These are phyloP conservation scores for Spodoptera exigua DNA, from an alignment of 2,888 invertebrate species.

Conservation along the genomic window DNA sequence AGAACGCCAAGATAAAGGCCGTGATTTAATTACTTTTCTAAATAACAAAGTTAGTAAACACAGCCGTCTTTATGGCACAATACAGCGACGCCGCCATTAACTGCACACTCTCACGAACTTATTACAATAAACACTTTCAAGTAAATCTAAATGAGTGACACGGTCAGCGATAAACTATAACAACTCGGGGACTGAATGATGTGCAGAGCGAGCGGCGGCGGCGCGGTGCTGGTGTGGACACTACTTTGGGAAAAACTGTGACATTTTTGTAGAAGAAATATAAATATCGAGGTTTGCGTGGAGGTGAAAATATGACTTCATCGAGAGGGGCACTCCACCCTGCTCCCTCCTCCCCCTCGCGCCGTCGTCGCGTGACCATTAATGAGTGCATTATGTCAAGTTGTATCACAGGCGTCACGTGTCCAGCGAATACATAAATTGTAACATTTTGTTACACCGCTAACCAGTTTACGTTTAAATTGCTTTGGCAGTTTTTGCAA, in stretches of 20 bases:
- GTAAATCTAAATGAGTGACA: slow-evolving; percentile 28
- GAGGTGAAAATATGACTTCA: slow-evolving; percentile 21
- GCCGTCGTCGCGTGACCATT: slow-evolving; percentile 44
- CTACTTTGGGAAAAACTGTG: slow-evolving; percentile 16
- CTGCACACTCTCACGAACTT: slow-evolving; percentile 52
- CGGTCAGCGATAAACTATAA: slow-evolving; percentile 17
- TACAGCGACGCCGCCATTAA: slow-evolving; percentile 42
- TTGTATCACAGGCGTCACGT: slow-evolving; percentile 39
- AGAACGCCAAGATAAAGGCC: slow-evolving; percentile 24
- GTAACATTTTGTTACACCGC: slow-evolving; percentile 23
- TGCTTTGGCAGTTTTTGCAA: slow-evolving; percentile 21
- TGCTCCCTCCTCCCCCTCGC: neutral
- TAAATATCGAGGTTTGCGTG: slow-evolving; percentile 30
- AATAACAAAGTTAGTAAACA: slow-evolving; percentile 34
- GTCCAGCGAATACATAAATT: slow-evolving; percentile 35
- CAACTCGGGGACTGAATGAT: slow-evolving; percentile 19
- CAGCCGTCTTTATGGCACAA: slow-evolving; percentile 28
- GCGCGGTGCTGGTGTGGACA: neutral
- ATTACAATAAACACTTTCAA: slow-evolving; percentile 35
- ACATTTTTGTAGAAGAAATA: slow-evolving; percentile 24
- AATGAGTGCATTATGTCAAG: slow-evolving; percentile 55
- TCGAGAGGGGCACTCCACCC: slow-evolving; percentile 11
- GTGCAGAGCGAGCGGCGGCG: slow-evolving; percentile 6
- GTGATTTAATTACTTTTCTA: slow-evolving; percentile 29
- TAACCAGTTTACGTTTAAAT: slow-evolving; percentile 20